A percentile compares a stretch with the other conserved stretches of the same genome.
Evolutionary conservation across 2,888 invertebrate genomes (phyloP).

Genomic region (Psococerastis gibbosa): DNA sequence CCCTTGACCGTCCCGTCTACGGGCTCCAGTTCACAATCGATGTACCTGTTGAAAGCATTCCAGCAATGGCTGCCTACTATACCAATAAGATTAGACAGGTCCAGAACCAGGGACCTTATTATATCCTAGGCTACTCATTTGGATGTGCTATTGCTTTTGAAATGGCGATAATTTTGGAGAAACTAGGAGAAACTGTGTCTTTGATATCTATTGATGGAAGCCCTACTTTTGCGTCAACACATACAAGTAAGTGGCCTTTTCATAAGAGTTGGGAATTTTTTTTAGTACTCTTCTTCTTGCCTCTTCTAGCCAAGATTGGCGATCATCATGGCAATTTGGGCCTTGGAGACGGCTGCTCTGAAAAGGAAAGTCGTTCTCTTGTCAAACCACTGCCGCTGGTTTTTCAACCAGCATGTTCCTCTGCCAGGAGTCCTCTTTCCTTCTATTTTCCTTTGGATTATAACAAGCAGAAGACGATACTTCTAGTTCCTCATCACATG

Average conservation of each 20-base stretch:
- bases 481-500: too few species aligned
- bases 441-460: too few species aligned
- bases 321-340: too few species aligned
- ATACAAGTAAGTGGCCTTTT: conserved; percentile 32
- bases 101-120: conserved; percentile 69
- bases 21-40: conserved; percentile 75
- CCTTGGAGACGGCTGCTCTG: too few species aligned
- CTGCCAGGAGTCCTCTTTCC: too few species aligned
- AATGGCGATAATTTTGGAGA: conserved; percentile 73
- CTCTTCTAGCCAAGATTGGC: too few species aligned
- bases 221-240: conserved; percentile 58
- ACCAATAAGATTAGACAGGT: conserved; percentile 48
- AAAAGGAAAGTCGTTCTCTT: too few species aligned
- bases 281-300: too few species aligned
- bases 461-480: too few species aligned
- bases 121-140: conserved; percentile 85
- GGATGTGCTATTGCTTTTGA: conserved; percentile 90
- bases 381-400: too few species aligned
- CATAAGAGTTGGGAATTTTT: too few species aligned
- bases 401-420: too few species aligned
- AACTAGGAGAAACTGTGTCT: conserved; percentile 28
- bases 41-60: conserved; percentile 52
- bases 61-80: conserved; percentile 52
- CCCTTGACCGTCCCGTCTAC: conserved; percentile 56
- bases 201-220: conserved; percentile 81